Conservation (phyloP, 1,140 invertebrate species). For the Spodoptera frugiperda region DNA sequence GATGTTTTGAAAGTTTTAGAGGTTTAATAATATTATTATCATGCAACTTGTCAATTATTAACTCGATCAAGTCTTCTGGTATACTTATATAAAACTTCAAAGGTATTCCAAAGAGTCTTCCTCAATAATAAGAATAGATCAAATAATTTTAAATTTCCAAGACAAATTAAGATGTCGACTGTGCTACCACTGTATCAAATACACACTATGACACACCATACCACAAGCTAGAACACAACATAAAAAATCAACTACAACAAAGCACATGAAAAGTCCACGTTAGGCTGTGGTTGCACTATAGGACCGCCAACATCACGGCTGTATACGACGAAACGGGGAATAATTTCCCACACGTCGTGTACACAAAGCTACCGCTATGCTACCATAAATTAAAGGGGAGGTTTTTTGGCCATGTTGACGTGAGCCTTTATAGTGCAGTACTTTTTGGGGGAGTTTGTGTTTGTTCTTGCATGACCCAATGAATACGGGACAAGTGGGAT, state of each 20-base stretch:
- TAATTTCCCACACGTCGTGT: conserved; percentile 22
- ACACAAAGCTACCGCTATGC: conserved; percentile 18
- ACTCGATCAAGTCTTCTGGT: no score
- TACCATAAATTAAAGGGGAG: conserved; percentile 21
- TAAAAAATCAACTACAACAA: neutral
- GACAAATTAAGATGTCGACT: no score
- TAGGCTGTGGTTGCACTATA: neutral
- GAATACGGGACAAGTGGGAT: neutral
- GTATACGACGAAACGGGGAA: neutral
- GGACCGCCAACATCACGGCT: neutral
- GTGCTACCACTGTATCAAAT: no score
- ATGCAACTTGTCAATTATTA: no score
- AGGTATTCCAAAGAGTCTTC: no score
- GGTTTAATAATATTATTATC: no score
- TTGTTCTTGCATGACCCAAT: neutral
- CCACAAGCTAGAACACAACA: neutral
- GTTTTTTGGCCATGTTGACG: neutral
- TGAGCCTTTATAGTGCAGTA: conserved; percentile 14
- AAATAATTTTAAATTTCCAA: no score
- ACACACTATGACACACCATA: neutral
- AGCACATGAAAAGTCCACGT: neutral
- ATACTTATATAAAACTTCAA: no score
- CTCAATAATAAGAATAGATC: no score
- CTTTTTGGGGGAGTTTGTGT: neutral
- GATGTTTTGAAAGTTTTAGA: no score